Evolutionary conservation across 2,888 invertebrate genomes (phyloP), one percentile per base, ranked within the genome.

Genomic region (Ormyrus thymus): DNA sequence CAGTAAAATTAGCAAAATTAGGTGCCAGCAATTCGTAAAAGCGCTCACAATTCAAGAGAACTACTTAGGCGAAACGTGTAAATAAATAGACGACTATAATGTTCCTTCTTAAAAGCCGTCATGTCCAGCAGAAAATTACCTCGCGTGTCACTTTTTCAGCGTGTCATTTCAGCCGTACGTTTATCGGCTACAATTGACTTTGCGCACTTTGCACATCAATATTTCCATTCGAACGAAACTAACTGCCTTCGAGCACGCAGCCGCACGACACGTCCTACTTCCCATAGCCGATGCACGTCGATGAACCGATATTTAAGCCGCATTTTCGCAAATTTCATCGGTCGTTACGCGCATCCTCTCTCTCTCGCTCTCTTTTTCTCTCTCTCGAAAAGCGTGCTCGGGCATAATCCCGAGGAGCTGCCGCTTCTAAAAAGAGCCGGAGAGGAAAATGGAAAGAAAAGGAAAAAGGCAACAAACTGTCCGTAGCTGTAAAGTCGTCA

Each of bases 401-500:
- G 29, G 29, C 29, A 29, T 29, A 29, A 29, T 29, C 29, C 29
- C 29, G 29, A 29, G 29, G 29, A 29, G 29, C 29, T 4, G 29
- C 29, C 29, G 29, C 29, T 29, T 29, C 29, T 29, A 29, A 29
- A 29, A 29, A 29, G 29, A 29, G 29, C 29, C 29, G 29, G 29
- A 29, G 48, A 51, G 13, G 13, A 65, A 65, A 51, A 46, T 5
- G 5, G 51, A 65, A 65, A 65, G 10, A n/a, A n/a, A 15, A 13
- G 56, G 45, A 58, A 65, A 56, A 15, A 29, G 61, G 48, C 69
- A 61, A 71, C 70, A 74, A 74, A 73, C 77, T 70, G 74, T 71
- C 77, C 74, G 77, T 75, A 69, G 75, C 75, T 81, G 78, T 78
- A 81, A 78, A 76, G 72, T 78, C 81, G 81, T 81, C 76, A 81